Evolutionary conservation across 2,113 vertebrate species (phyloP).

Genomic region (Rhinolophus sinicus): DNA sequence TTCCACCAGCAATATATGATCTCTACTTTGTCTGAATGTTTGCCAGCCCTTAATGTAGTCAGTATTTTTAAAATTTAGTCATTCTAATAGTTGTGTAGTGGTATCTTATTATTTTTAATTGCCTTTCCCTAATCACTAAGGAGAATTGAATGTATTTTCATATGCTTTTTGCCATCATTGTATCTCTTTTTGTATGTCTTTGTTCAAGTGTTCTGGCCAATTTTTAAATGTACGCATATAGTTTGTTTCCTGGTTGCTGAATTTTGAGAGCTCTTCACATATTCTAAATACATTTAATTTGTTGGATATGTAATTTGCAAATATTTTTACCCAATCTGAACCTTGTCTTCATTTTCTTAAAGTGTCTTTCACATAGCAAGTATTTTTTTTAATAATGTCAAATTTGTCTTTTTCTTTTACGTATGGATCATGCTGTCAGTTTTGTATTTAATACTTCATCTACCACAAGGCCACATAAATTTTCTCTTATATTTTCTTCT

Average conservation of each 20-base stretch:
- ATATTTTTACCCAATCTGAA: neutral
- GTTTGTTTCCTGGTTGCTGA: neutral
- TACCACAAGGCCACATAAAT: neutral
- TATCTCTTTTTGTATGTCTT: neutral
- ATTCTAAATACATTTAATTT: neutral
- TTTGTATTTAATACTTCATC: neutral
- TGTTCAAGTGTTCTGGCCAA: neutral
- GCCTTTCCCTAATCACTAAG: neutral
- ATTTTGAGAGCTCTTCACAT: neutral
- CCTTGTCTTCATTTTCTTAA: neutral
- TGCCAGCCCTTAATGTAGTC: neutral
- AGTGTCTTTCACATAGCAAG: neutral
- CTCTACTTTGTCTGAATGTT: neutral
- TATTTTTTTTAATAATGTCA: neutral
- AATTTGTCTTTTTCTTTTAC: neutral
- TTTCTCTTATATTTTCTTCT: neutral
- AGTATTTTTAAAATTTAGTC: neutral
- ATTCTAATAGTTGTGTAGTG: neutral
- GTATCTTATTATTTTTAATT: neutral
- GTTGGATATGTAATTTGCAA: neutral
- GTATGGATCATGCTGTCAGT: neutral
- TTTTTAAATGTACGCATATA: neutral
- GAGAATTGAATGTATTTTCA: neutral
- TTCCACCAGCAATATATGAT: neutral
- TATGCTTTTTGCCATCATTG: neutral